Evolutionary conservation across 30 jellyfish, hydroid and myxozoan genomes (phyloP).

Genomic region (Phacellophora camtschatica): DNA sequence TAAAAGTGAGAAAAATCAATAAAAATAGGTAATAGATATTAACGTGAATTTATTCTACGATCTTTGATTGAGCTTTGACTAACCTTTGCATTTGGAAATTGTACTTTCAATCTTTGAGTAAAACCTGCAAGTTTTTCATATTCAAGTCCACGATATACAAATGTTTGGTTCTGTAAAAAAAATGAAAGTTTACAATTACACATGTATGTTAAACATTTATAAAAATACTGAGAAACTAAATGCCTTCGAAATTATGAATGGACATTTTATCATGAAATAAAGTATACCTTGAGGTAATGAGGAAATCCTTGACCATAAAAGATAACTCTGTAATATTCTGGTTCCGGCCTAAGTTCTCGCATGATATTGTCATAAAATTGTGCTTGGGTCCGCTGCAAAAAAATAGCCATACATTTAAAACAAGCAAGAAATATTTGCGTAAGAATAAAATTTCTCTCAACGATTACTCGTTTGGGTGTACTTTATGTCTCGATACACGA

Average conservation of each 20-base stretch:
- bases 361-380: constrained; percentile 93
- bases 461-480: too few species aligned
- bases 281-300: constrained; percentile 80
- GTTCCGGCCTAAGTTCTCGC: constrained; percentile 98
- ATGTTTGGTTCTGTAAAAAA: constrained; percentile 67
- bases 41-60: too few species aligned
- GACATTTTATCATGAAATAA: neutral
- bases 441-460: too few species aligned
- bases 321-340: constrained; percentile 90
- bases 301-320: constrained; percentile 95
- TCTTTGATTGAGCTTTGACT: too few species aligned
- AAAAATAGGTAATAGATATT: neutral
- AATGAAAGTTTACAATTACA: too few species aligned
- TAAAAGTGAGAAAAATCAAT: too few species aligned
- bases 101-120: constrained; percentile 77
- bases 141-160: constrained; percentile 89
- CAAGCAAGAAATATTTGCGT: too few species aligned
- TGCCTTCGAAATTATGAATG: too few species aligned
- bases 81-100: constrained; percentile 97
- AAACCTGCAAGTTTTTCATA: constrained; percentile 90
- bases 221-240: too few species aligned
- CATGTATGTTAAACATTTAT: too few species aligned
- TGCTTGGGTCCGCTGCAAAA: constrained; percentile 92
- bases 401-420: too few species aligned
- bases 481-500: too few species aligned